Evolutionary conservation across 2,797 vertebrate species (phyloP), one percentile per base, ranked within the genome.

Genomic region (Urophycis tenuis): DNA sequence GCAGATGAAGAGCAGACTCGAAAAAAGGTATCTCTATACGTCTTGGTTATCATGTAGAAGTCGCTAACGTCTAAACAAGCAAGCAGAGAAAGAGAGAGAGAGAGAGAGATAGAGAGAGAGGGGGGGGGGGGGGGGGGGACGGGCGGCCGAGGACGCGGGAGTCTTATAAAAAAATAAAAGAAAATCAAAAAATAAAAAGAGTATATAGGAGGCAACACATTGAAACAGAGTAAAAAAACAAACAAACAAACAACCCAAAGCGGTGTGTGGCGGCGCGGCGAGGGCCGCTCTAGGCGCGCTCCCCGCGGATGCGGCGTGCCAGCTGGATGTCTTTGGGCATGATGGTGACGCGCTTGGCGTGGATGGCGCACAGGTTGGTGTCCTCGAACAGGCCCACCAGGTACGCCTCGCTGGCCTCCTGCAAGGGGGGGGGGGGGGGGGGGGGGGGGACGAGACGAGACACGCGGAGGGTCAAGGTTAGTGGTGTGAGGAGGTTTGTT

Each of bases 251-350:
- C n/a, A n/a, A n/a, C n/a, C n/a, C n/a, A 10, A 32, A 33, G 39
- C 32, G n/a, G 74, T 25, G 25, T 39, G 36, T 39, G 31, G 78
- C 41, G 75, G 75, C 53, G 60, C n/a, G 25, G 71, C 14, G 41
- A 0, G 45, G 19, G 71, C n/a, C 41, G 0, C 34, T 80, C 75
- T 92, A 96, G 81, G 95, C 95, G 0, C 95, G 93, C 88, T 96
- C 95, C 32, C 94, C 94, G 0, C 95, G 95, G 87, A 96, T 96
- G 81, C 95, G 95, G 0, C 95, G 94, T 2, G 95, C 95, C 93
- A 96, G 92, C 93, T 96, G 95, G 91, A 96, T 96, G 92, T 96
- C 95, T 91, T 96, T 95, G 81, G 95, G 95, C 95, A 97, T 96
- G 88, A 95, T 96, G 83, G 95, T 95, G 88, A 96, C 95, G 22